Conservation (phyloP, 2,888 invertebrate species). For the Tridacna crocea region DNA sequence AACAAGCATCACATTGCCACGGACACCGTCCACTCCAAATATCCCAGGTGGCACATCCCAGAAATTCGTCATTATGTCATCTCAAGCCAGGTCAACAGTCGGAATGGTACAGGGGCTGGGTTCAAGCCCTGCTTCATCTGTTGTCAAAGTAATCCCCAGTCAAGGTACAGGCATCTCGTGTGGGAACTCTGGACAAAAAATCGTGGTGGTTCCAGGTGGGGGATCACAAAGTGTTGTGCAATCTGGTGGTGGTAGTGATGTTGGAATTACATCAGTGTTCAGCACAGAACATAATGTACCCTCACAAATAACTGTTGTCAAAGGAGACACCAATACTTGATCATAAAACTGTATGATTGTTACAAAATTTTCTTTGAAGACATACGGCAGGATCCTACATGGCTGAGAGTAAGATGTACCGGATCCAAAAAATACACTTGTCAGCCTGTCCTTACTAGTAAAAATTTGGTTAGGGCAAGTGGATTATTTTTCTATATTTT, state of each 20-base stretch:
- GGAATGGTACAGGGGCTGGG: conserved; percentile 52
- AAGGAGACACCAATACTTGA: conserved; percentile 11
- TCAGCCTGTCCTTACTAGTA: too few species aligned
- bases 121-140: conserved; percentile 57
- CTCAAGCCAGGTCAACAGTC: conserved; percentile 69
- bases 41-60: conserved; percentile 58
- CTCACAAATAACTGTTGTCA: conserved; percentile 12
- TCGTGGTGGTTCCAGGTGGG: conserved; percentile 70
- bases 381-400: too few species aligned
- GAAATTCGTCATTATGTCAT: conserved; percentile 80
- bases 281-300: conserved; percentile 36
- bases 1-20: conserved; percentile 49
- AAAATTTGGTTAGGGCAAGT: too few species aligned
- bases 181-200: conserved; percentile 65
- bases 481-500: too few species aligned
- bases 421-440: too few species aligned
- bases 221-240: conserved; percentile 46
- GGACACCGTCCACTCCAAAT: conserved; percentile 62
- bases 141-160: conserved; percentile 71
- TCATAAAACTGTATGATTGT: background rate
- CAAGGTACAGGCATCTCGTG: conserved; percentile 39
- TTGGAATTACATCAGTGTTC: conserved; percentile 76
- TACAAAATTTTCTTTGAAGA: too few species aligned
- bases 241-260: conserved; percentile 46
- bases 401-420: too few species aligned